phyloP scores from a whole-genome alignment of 2,113 vertebrate species.

The Xiphorhynchus elegans region DNA sequence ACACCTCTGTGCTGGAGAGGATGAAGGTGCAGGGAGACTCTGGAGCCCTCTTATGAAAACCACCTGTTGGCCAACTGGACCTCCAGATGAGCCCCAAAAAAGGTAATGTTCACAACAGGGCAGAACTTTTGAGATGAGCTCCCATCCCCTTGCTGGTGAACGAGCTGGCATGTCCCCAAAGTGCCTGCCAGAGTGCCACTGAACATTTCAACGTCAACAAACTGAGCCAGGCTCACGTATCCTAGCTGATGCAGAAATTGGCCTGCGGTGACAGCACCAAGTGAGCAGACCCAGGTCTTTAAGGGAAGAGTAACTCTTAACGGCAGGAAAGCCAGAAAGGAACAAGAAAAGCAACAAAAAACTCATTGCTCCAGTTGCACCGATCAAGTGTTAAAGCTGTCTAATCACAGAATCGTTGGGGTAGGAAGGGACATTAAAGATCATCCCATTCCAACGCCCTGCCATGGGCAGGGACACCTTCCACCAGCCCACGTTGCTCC shows the following conservation, averaged over 20 bases:
- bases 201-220: neutral
- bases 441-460: accelerated
- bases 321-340: neutral
- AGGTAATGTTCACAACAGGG: neutral
- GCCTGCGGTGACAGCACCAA: neutral
- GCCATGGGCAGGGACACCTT: neutral
- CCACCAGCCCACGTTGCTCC: neutral
- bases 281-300: neutral
- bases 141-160: neutral
- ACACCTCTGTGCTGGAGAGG: neutral
- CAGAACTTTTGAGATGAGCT: neutral
- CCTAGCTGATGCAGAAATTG: neutral
- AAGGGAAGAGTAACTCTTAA: neutral
- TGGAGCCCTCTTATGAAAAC: neutral
- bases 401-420: neutral
- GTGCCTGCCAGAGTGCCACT: neutral
- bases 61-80: accelerated
- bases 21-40: neutral
- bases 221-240: neutral
- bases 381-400: neutral
- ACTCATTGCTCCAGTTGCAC: neutral
- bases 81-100: neutral
- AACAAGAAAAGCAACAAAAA: neutral
- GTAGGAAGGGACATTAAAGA: neutral
- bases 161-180: neutral